Conservation (phyloP, 2,113 vertebrate species). For the Harpagus bidentatus region DNA sequence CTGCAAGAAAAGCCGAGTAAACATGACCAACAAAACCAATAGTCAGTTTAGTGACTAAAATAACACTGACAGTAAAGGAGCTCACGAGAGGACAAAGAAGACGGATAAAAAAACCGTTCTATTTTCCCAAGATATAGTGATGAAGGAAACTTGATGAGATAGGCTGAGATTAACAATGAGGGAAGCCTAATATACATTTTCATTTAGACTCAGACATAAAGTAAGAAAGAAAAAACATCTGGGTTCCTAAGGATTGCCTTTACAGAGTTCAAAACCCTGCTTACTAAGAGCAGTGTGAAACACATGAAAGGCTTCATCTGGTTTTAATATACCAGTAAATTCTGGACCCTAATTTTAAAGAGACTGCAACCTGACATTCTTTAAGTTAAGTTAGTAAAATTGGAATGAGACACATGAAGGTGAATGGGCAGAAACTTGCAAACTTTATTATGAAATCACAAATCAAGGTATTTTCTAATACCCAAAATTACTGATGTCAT, state of each 20-base stretch:
- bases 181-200: background rate
- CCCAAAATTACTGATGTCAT: background rate
- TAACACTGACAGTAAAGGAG: background rate
- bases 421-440: background rate
- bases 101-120: background rate
- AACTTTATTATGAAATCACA: background rate
- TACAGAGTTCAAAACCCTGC: background rate
- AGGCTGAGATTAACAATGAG: background rate
- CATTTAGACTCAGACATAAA: background rate
- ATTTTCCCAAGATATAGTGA: background rate
- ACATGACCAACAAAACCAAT: background rate
- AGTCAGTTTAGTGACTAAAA: background rate
- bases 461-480: background rate
- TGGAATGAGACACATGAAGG: background rate
- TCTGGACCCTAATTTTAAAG: background rate
- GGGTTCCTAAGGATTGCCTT: background rate
- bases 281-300: background rate
- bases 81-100: background rate
- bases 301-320: background rate
- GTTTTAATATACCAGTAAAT: background rate
- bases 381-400: background rate
- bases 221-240: background rate
- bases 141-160: background rate
- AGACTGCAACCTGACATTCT: background rate
- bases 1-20: conserved; percentile 66